A percentile compares a stretch with the other conserved stretches of the same genome.
These are phyloP conservation scores for Lymantria monacha DNA, from an alignment of 2,888 invertebrate species.

Conservation along the genomic window DNA sequence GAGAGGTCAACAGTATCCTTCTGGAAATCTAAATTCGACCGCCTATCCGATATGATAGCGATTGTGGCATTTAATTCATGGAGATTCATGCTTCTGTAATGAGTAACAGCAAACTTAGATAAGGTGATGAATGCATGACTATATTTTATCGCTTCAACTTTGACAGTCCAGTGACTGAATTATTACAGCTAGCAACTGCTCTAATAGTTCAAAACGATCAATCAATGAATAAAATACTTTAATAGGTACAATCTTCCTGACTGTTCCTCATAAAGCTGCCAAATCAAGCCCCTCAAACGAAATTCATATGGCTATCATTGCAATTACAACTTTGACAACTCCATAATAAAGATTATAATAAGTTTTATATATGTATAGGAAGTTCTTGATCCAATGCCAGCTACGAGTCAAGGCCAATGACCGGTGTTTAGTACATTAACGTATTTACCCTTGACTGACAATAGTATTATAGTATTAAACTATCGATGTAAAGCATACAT, in stretches of 20 bases:
- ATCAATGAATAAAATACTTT: conserved; percentile 31
- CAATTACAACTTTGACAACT: conserved; percentile 4
- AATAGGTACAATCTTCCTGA: conserved; percentile 26
- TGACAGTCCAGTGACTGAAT: not conserved
- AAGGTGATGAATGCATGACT: too few species aligned
- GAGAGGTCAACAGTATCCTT: too few species aligned
- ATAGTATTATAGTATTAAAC: conserved; percentile 22
- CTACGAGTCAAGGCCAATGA: conserved; percentile 55
- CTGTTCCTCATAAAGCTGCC: conserved; percentile 35
- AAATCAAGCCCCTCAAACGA: conserved; percentile 25
- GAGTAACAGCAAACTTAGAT: too few species aligned
- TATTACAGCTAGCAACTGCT: not conserved
- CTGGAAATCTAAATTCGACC: too few species aligned
- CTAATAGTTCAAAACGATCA: conserved; percentile 9
- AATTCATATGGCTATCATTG: conserved; percentile 7
- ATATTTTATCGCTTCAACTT: too few species aligned
- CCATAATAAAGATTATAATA: conserved; percentile 5
- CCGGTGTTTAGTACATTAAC: conserved; percentile 44
- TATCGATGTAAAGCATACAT: conserved; percentile 21
- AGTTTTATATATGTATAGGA: conserved; percentile 6
- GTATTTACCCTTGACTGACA: conserved; percentile 44
- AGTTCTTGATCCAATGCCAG: conserved; percentile 49
- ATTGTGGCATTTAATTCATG: too few species aligned
- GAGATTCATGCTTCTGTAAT: too few species aligned
- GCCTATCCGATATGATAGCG: too few species aligned